A percentile compares a stretch with the other conserved stretches of the same genome.
Evolutionary conservation across 2,888 invertebrate species (phyloP).

Genomic region (Agrotis ipsilon): DNA sequence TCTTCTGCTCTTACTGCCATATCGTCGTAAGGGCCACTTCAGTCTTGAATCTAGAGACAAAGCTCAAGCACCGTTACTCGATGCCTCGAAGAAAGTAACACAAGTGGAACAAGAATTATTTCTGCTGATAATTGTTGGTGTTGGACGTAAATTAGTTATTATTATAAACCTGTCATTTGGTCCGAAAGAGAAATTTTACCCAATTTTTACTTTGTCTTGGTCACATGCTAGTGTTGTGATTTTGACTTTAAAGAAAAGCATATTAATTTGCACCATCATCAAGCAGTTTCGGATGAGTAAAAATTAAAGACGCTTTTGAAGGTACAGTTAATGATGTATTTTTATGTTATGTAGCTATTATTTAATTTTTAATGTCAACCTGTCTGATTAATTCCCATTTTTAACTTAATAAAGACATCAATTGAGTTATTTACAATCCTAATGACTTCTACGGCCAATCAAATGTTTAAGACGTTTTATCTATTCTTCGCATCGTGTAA

Average conservation of each 20-base stretch:
- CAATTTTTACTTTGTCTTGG: background rate
- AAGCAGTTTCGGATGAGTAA: background rate
- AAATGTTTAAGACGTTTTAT: constrained; percentile 4
- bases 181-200: constrained; percentile 47
- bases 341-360: no score
- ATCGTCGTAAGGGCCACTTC: constrained; percentile 45
- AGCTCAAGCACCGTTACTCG: constrained; percentile 82
- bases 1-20: constrained; percentile 31
- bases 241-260: background rate
- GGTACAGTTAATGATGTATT: no score
- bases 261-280: background rate
- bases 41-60: constrained; percentile 79
- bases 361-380: background rate
- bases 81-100: constrained; percentile 83
- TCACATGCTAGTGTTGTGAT: background rate
- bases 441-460: background rate
- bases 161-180: constrained; percentile 51
- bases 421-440: background rate
- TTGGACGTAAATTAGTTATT: constrained; percentile 74
- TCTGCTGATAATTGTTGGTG: constrained; percentile 82
- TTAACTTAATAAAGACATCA: constrained; percentile 3
- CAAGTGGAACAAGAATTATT: constrained; percentile 84
- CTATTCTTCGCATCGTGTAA: constrained; percentile 29
- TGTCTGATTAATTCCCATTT: constrained; percentile 11
- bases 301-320: background rate